Conservation (phyloP, 2,888 invertebrate genomes). For the Apamea epomidion region DNA sequence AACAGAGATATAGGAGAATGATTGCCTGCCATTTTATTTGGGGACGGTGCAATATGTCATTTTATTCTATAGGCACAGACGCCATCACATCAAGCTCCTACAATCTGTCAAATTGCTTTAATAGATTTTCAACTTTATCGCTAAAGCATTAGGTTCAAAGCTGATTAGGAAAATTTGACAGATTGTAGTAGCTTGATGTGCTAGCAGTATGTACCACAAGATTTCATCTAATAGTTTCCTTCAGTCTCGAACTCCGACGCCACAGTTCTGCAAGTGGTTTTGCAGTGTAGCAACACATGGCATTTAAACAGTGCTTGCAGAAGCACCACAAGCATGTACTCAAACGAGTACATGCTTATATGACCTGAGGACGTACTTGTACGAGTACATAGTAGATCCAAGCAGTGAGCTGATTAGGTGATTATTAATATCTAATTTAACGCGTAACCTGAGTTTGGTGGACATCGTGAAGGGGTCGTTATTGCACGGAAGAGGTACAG, state of each 20-base stretch:
- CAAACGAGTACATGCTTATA: background rate
- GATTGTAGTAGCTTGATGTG: too few relatives aligned
- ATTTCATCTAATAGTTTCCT: conserved; percentile 30
- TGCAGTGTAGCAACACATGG: conserved; percentile 22
- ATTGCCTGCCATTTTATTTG: background rate
- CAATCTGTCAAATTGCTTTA: too few relatives aligned
- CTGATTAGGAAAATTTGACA: too few relatives aligned
- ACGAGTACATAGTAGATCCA: background rate
- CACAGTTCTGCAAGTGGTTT: conserved; percentile 33
- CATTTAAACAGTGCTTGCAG: conserved; percentile 2
- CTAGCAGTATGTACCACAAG: background rate
- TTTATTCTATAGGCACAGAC: background rate
- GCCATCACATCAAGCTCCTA: too few relatives aligned
- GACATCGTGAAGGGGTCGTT: background rate
- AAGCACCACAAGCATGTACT: conserved; percentile 3
- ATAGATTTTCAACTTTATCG: too few relatives aligned
- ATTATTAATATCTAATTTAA: background rate
- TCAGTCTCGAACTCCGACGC: conserved; percentile 9
- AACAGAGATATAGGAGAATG: too few relatives aligned
- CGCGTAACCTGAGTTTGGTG: background rate
- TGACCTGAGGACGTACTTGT: background rate
- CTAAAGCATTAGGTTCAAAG: too few relatives aligned
- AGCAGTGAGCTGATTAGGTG: background rate
- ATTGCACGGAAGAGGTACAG: background rate
- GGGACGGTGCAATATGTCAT: background rate